These are phyloP conservation scores for Morinoia aosen DNA, from an alignment of 2,888 invertebrate species.

Conservation along the genomic window DNA sequence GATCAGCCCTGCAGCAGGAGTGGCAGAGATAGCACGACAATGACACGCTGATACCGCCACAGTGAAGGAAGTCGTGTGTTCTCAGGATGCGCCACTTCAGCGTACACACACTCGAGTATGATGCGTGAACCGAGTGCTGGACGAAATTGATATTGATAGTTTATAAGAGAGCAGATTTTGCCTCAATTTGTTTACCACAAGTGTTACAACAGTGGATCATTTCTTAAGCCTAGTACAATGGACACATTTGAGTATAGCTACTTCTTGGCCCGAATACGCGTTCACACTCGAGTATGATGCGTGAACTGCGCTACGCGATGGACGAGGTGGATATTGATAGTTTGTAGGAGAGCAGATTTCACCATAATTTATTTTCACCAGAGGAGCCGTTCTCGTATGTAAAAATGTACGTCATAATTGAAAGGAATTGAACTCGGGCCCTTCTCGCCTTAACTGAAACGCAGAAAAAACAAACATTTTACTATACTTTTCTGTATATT, in stretches of 20 bases:
- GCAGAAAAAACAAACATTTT: no score
- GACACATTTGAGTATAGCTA: no score
- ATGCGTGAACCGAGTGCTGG: not conserved
- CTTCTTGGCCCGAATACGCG: no score
- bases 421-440: no score
- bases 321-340: not conserved
- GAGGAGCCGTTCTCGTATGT: no score
- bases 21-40: not conserved
- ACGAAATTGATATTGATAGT: not conserved
- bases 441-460: no score
- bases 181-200: no score
- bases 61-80: not conserved
- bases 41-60: not conserved
- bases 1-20: conserved; percentile 3
- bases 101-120: not conserved
- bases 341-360: not conserved
- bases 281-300: not conserved
- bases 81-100: not conserved
- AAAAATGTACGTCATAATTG: no score
- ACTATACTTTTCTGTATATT: no score
- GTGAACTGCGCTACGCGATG: not conserved
- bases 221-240: no score
- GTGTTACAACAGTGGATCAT: no score
- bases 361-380: no score
- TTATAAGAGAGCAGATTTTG: not conserved